Conservation (phyloP, 2,888 invertebrate genomes). For the Amblyjoppa proteus region DNA sequence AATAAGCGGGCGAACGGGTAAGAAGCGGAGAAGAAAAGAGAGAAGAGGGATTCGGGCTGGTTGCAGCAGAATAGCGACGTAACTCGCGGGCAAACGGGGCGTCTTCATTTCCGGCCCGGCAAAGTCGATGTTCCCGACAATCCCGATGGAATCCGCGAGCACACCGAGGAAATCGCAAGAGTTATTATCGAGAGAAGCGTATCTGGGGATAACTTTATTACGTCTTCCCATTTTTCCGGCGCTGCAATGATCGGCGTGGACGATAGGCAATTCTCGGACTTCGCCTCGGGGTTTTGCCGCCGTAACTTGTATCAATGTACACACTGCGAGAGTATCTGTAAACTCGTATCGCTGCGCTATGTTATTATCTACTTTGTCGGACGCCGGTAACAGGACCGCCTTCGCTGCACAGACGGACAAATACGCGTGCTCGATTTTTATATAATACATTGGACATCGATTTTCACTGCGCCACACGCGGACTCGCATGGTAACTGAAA, state of each 20-base stretch:
- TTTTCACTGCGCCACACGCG: not conserved
- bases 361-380: not conserved
- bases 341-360: not conserved
- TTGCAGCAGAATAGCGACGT: not conserved
- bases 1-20: conserved; percentile 44
- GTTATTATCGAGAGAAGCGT: conserved; percentile 58
- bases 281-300: conserved; percentile 9
- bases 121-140: conserved; percentile 43
- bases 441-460: not conserved
- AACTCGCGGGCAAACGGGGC: not conserved
- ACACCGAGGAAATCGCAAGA: conserved; percentile 45
- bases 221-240: conserved; percentile 52
- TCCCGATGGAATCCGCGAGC: conserved; percentile 42
- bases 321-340: not conserved
- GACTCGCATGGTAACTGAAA: not conserved
- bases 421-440: not conserved
- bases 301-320: not conserved
- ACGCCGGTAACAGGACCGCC: not conserved
- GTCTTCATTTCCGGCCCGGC: conserved; percentile 47
- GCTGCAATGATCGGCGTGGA: conserved; percentile 26
- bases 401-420: not conserved
- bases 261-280: conserved; percentile 11
- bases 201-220: conserved; percentile 58
- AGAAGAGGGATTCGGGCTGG: conserved; percentile 1
- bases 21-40: conserved; percentile 25